Base-by-base conservation (phyloP, 2,797 vertebrate species). In the Danio aesculapii region DNA sequence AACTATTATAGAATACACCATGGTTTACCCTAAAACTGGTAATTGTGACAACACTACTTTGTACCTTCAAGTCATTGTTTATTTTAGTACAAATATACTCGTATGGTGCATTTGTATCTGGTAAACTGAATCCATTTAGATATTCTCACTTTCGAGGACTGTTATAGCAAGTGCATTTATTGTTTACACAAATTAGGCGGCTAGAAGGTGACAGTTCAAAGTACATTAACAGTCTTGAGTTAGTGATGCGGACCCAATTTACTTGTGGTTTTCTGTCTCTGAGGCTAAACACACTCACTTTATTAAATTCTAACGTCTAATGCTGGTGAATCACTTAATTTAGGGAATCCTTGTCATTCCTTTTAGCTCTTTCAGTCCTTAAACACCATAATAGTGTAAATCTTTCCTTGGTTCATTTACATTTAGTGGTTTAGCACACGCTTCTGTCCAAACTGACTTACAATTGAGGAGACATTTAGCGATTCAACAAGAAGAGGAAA, bases 151-250 rank as follows among this genome's bases (percentile, higher is more conserved):
- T n/a, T 64, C 59, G 53, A 21, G 46, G 8, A 41, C 8, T 52
- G 19, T 21, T 53, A 61, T 16, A 41, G 75, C 53, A 44, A 12
- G 4, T 13, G 8, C 8, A 11, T 73, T 55, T 59, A 66, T 83
- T 73, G 43, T 67, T 70, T 63, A 50, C 52, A 50, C 21, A 30
- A 63, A 55, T 68, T 64, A 53, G 41, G 64, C 2, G 16, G 64
- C 2, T n/a, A 41, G 8, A 62, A 61, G 41, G 71, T 47, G 41
- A 13, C 63, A 49, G 64, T 83, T 68, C 63, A 79, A 79, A 79
- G 76, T 83, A 61, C 81, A 49, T 57, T 63, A 75, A 62, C 57
- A 11, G 71, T 75, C 70, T 55, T 47, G 4, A 58, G 44, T 19
- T n/a, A 50, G 44, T 39, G 39, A 57, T 16, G 13, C 19, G 21